These are phyloP conservation scores for Acyrthosiphon pisum DNA, from an alignment of 1,140 invertebrate genomes.

Conservation along the genomic window DNA sequence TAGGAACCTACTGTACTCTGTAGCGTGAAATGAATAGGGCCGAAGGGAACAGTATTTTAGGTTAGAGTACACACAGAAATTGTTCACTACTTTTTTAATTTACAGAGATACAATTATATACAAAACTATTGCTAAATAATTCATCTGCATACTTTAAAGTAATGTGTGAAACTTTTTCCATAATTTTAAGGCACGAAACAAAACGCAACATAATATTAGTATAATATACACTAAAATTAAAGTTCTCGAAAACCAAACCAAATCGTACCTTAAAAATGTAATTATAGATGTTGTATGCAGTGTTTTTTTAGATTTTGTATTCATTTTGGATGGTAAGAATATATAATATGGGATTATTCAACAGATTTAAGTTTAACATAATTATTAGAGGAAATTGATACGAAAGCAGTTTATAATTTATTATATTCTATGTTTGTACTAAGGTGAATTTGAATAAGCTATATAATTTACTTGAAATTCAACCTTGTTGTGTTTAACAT, in stretches of 20 bases:
- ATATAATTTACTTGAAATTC: background rate
- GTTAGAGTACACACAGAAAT: conserved; percentile 14
- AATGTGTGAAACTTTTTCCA: background rate
- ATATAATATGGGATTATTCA: background rate
- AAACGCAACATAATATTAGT: background rate
- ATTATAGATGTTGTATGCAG: background rate
- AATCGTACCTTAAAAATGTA: background rate
- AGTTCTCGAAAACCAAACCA: background rate
- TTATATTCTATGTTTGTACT: background rate
- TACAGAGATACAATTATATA: conserved; percentile 7
- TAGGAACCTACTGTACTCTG: background rate
- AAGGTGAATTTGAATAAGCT: background rate
- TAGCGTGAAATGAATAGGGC: conserved; percentile 45
- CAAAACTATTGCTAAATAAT: background rate
- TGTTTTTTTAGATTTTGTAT: background rate
- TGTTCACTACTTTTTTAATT: background rate
- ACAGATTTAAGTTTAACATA: background rate
- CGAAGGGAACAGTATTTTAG: conserved; percentile 45
- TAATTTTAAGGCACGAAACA: background rate
- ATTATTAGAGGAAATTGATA: background rate
- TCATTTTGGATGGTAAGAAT: background rate
- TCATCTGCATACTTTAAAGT: background rate
- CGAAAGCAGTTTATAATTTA: background rate
- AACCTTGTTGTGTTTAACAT: background rate
- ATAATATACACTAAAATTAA: background rate